Evolutionary conservation across 2,113 vertebrate species (phyloP).

Genomic region (Orycteropus afer): DNA sequence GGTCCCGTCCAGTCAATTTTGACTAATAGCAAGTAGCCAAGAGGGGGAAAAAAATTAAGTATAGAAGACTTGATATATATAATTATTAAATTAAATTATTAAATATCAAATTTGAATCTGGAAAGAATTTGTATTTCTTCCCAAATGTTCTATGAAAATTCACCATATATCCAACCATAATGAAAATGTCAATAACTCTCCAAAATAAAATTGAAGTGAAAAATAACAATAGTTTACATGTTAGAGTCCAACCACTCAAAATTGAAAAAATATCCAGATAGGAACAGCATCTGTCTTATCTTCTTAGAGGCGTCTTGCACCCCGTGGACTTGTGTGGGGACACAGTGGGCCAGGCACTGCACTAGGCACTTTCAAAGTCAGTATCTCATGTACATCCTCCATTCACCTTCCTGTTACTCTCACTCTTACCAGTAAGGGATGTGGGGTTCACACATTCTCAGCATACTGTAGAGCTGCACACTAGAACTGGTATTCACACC

Average conservation of each 20-base stretch:
- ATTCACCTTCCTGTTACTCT: rapidly evolving
- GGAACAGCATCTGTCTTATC: not conserved
- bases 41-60: not conserved
- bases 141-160: not conserved
- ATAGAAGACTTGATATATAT: not conserved
- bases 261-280: not conserved
- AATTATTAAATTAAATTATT: constrained; percentile 9
- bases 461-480: not conserved
- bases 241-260: not conserved
- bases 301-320: not conserved
- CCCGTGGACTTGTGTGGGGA: not conserved
- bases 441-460: not conserved
- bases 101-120: not conserved
- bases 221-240: not conserved
- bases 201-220: constrained; percentile 41
- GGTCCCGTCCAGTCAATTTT: not conserved
- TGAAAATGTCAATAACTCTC: not conserved
- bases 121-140: not conserved
- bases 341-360: not conserved
- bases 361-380: not conserved
- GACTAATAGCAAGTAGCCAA: not conserved
- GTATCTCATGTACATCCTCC: not conserved
- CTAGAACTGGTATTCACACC: not conserved
- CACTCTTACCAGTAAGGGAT: not conserved
- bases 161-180: constrained; percentile 11